Percentiles rank a stretch among this genome's conserved stretches.
These are phyloP conservation scores for Venusia cambrica DNA, from an alignment of 2,888 invertebrate species.

Conservation along the genomic window DNA sequence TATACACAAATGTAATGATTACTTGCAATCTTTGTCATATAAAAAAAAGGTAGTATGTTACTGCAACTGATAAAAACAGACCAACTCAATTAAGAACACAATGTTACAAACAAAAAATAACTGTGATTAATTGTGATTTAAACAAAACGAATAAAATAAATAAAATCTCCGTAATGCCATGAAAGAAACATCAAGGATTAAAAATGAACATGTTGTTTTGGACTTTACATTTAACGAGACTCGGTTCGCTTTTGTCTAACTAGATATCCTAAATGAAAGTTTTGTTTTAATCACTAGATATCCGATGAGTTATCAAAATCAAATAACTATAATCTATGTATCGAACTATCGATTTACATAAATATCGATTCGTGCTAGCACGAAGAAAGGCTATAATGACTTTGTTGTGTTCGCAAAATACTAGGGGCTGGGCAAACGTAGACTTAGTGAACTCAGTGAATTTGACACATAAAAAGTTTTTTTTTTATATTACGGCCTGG, in stretches of 20 bases:
- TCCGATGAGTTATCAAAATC: no score
- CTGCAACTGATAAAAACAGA: slow-evolving; percentile 20
- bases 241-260: background rate
- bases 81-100: slow-evolving; percentile 8
- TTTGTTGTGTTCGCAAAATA: no score
- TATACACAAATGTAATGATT: no score
- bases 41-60: slow-evolving; percentile 14
- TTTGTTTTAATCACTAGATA: slow-evolving; percentile 23
- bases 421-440: no score
- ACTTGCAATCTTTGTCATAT: no score
- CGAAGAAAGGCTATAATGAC: no score
- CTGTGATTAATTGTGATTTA: slow-evolving; percentile 13
- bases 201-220: slow-evolving; percentile 4
- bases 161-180: slow-evolving; percentile 3
- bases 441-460: no score
- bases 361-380: slow-evolving; percentile 2
- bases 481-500: no score
- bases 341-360: no score
- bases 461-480: no score
- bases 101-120: slow-evolving; percentile 9
- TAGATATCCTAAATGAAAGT: background rate
- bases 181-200: no score
- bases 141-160: slow-evolving; percentile 17
- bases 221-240: background rate
- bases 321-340: no score